These are phyloP conservation scores for Sminthopsis crassicaudata DNA, from an alignment of 2,113 vertebrate species.

Conservation along the genomic window DNA sequence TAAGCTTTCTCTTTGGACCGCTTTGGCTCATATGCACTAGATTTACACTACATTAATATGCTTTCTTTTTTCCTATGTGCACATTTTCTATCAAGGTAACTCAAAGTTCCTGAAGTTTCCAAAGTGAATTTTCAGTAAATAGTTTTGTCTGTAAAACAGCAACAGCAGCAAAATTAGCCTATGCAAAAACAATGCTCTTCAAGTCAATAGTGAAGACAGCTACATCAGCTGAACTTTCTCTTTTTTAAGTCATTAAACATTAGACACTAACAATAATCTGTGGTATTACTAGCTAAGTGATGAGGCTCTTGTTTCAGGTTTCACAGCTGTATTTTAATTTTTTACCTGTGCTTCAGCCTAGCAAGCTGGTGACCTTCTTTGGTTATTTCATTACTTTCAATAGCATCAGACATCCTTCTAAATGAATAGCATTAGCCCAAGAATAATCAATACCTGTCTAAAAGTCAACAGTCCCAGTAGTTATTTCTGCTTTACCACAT, in stretches of 20 bases:
- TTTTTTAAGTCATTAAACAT: neutral
- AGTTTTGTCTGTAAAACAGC: neutral
- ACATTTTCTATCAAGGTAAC: neutral
- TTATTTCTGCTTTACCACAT: neutral
- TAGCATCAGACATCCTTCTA: slow-evolving; percentile 2
- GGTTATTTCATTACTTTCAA: slow-evolving; percentile 6
- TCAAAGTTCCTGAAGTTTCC: neutral
- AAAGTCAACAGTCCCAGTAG: neutral
- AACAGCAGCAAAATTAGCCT: neutral
- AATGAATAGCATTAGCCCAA: neutral
- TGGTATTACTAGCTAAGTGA: neutral
- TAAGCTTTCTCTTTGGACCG: neutral
- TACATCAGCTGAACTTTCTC: neutral
- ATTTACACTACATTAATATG: neutral
- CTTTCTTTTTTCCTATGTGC: neutral
- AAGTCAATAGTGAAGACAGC: neutral
- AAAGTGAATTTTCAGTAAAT: neutral
- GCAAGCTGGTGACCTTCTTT: neutral
- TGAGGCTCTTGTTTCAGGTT: neutral
- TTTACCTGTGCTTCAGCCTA: neutral
- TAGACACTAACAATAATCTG: neutral
- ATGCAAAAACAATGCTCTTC: neutral
- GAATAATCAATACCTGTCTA: slow-evolving; percentile 3
- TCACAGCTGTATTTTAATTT: neutral
- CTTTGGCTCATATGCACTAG: neutral